These are phyloP conservation scores for Drosophila serrata DNA, from an alignment of 1,140 invertebrate species.

Conservation along the genomic window DNA sequence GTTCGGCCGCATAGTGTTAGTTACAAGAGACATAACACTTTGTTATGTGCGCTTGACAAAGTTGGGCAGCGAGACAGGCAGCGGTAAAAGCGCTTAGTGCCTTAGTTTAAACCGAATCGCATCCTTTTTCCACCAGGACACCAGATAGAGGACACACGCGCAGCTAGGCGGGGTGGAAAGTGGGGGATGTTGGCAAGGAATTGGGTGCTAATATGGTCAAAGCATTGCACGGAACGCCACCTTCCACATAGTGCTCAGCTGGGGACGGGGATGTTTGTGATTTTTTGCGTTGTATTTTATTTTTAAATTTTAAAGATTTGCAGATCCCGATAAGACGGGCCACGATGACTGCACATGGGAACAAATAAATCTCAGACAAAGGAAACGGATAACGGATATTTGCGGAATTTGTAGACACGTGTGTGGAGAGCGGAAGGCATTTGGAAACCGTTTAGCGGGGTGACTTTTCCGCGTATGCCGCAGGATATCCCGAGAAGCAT, in stretches of 20 bases:
- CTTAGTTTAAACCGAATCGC: conserved; percentile 78
- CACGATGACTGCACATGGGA: conserved; percentile 27
- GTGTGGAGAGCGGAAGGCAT: conserved; percentile 70
- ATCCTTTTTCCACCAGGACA: conserved; percentile 39
- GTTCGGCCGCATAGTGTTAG: conserved; percentile 69
- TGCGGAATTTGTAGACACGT: conserved; percentile 81
- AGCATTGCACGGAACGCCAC: conserved; percentile 47
- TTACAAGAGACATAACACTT: conserved; percentile 82
- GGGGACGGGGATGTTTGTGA: conserved; percentile 35
- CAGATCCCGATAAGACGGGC: conserved; percentile 63
- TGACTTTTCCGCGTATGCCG: conserved; percentile 57
- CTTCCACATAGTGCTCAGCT: not conserved
- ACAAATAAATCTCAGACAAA: conserved; percentile 78
- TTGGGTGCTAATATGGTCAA: conserved; percentile 83
- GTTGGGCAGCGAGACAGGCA: conserved; percentile 63
- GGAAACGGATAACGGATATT: conserved; percentile 82
- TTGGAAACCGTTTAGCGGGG: conserved; percentile 58
- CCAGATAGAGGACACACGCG: conserved; percentile 60
- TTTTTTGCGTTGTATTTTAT: conserved; percentile 53
- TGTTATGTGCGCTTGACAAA: conserved; percentile 81
- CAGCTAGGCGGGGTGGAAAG: conserved; percentile 7
- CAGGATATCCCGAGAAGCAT: conserved; percentile 20
- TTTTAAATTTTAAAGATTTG: conserved; percentile 79
- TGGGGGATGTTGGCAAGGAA: conserved; percentile 31
- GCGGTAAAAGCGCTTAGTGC: conserved; percentile 78